Evolutionary conservation across 2,888 invertebrate species (phyloP).

Genomic region (Chalcis sispes): DNA sequence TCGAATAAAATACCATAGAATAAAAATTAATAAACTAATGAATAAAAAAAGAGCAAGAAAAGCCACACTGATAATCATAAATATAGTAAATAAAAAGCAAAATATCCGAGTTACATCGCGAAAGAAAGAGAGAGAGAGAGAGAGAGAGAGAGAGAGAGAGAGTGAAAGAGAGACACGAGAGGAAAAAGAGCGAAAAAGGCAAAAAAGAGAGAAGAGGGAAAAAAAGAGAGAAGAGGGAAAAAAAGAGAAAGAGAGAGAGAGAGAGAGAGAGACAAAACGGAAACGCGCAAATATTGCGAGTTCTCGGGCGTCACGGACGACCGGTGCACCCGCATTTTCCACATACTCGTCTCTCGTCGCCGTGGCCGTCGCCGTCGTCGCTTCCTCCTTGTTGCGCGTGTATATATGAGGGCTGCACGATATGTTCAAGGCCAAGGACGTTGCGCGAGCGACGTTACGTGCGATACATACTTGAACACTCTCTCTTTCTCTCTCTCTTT

Average conservation of each 20-base stretch:
- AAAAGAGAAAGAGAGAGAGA: slow-evolving; percentile 8
- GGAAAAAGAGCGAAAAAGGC: not conserved
- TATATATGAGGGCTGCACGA: slow-evolving; percentile 64
- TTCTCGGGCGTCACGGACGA: slow-evolving; percentile 68
- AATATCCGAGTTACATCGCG: too few relatives aligned
- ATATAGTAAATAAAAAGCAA: too few relatives aligned
- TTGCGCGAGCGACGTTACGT: slow-evolving; percentile 60
- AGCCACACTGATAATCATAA: too few relatives aligned
- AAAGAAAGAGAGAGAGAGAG: not conserved
- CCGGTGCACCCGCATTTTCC: slow-evolving; percentile 73
- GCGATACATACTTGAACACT: slow-evolving; percentile 63
- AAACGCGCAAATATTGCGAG: slow-evolving; percentile 54
- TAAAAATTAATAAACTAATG: not conserved
- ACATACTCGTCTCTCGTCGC: slow-evolving; percentile 61
- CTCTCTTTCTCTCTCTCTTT: too few relatives aligned
- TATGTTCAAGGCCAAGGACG: slow-evolving; percentile 71
- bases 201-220: slow-evolving; percentile 14
- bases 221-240: not conserved
- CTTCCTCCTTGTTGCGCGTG: slow-evolving; percentile 4
- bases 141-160: slow-evolving; percentile 1
- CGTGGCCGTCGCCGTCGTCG: slow-evolving; percentile 10
- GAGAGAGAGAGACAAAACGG: slow-evolving; percentile 52
- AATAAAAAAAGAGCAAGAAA: too few relatives aligned
- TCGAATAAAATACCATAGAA: too few relatives aligned
- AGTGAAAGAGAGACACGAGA: not conserved